Base-by-base conservation (phyloP, 2,888 invertebrate genomes). In the Sepiola atlantica region DNA sequence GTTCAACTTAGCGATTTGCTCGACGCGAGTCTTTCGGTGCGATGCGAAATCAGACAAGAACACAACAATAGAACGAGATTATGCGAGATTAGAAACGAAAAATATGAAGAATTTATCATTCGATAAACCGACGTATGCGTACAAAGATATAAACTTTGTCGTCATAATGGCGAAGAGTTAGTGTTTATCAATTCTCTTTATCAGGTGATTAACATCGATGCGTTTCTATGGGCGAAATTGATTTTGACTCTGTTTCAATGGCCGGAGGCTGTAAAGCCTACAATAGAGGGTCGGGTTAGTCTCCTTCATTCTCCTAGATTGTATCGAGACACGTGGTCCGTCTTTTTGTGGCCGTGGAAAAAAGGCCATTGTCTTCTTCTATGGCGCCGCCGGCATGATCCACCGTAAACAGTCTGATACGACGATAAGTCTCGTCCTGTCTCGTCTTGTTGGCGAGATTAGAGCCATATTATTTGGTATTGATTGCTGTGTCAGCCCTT, bases 301-400 rank as follows among this genome's bases (percentile, higher is more conserved):
- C 77, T 77, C n/a, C 77, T 77, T 21, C 77, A 77, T 77, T 77
- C 32, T 77, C n/a, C 4, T 45, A 77, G 77, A 77, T 16, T 77
- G 77, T 77, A 77, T 77, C 77, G n/a, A 77, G 32, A 77, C 77
- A 32, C 77, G n/a, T 77, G n/a, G 77, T 77, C 77, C 77, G 77
- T 77, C 77, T 32, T 77, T 77, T 77, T 77, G 77, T 77, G 77
- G 77, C 32, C 77, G n/a, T 77, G 77, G 77, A 77, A 77, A 77
- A 77, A 77, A 77, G 4, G 77, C 77, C 32, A 77, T 77, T 77
- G 77, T 77, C 32, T 12, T 77, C 77, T 0, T 77, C 77, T n/a
- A 14, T n/a, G 8, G 4, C 14, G n/a, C 77, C 77, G n/a, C n/a
- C 77, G 77, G 77, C 77, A 77, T 45, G 77, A 77, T 77, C 77